Evolutionary conservation across 2,113 vertebrate genomes (phyloP).

Genomic region (Aldabrachelys gigantea): DNA sequence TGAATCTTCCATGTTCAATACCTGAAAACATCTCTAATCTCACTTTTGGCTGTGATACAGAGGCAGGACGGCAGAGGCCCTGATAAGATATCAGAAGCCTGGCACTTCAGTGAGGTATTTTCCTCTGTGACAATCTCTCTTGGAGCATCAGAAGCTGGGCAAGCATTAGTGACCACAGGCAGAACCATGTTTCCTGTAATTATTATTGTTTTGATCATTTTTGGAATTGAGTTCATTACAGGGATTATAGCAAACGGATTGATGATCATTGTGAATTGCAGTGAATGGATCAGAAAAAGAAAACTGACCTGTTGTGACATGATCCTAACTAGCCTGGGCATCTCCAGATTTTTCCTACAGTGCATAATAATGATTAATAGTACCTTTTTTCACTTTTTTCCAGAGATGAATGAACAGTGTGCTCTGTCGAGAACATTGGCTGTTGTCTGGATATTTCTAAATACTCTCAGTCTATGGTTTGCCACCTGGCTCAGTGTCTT

Average conservation of each 20-base stretch:
- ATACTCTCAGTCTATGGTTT: slow-evolving; percentile 30
- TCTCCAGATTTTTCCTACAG: slow-evolving; percentile 21
- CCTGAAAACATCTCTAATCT: not conserved
- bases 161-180: not conserved
- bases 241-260: slow-evolving; percentile 20
- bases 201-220: not conserved
- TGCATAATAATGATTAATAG: rapidly evolving
- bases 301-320: not conserved
- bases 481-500: slow-evolving; percentile 48
- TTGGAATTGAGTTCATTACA: not conserved
- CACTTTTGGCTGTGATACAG: not conserved
- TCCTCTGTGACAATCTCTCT: not conserved
- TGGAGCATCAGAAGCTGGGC: not conserved
- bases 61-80: not conserved
- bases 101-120: not conserved
- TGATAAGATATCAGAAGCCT: not conserved
- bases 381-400: rapidly evolving
- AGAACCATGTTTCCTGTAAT: not conserved
- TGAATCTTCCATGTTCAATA: not conserved
- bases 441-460: not conserved
- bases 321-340: slow-evolving; percentile 48
- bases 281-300: not conserved
- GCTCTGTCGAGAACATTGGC: rapidly evolving
- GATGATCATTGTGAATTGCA: not conserved
- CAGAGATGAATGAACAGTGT: rapidly evolving